These are phyloP conservation scores for Glaucopsyche alexis DNA, from an alignment of 2,888 invertebrate genomes.

Conservation along the genomic window DNA sequence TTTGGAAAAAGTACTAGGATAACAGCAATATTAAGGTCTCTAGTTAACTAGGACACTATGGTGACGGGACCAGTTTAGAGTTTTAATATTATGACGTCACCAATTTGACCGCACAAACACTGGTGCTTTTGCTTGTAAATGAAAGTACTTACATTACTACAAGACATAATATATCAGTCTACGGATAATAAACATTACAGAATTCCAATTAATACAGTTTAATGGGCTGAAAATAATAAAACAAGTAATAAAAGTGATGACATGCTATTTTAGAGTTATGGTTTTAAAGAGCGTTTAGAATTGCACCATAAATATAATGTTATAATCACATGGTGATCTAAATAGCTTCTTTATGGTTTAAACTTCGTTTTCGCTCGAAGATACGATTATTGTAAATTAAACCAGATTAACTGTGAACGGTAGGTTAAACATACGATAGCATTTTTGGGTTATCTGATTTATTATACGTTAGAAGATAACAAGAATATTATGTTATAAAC, in stretches of 20 bases:
- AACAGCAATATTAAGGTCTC: neutral
- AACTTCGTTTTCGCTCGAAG: constrained; percentile 4
- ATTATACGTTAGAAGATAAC: no score
- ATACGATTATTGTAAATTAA: neutral
- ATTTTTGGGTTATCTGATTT: neutral
- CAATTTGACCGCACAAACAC: no score
- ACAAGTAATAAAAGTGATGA: constrained; percentile 37
- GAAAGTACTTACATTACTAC: neutral
- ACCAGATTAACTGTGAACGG: neutral
- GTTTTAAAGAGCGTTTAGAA: neutral
- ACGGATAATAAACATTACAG: constrained; percentile 5
- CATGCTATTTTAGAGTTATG: constrained; percentile 31
- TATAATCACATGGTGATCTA: constrained; percentile 42
- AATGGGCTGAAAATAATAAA: constrained; percentile 41
- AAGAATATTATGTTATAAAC: no score
- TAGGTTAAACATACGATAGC: neutral
- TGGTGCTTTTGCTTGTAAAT: neutral
- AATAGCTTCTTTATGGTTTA: constrained; percentile 38
- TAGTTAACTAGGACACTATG: neutral
- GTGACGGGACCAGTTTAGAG: no score
- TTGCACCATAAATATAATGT: constrained; percentile 43
- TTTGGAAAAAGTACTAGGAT: neutral
- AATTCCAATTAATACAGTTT: constrained; percentile 30
- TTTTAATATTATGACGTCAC: no score
- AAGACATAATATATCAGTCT: neutral